These are phyloP conservation scores for Trachemys scripta DNA, from an alignment of 2,113 vertebrate species.

Conservation along the genomic window DNA sequence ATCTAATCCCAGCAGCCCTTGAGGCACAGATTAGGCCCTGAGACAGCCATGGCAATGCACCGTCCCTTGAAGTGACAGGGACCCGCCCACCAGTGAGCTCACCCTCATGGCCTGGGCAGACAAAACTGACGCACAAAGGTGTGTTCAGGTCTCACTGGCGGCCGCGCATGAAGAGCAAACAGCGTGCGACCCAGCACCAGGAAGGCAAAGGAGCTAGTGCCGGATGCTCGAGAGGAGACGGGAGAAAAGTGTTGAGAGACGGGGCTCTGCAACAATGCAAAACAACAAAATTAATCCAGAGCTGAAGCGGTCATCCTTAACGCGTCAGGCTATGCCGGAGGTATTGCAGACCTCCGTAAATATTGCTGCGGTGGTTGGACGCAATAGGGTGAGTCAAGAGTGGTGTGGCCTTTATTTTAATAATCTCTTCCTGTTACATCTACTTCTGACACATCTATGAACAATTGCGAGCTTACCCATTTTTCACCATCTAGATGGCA, in stretches of 20 bases:
- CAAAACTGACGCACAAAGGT: not conserved
- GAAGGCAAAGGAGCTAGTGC: not conserved
- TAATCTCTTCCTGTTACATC: fast-evolving
- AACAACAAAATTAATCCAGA: not conserved
- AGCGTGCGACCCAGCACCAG: not conserved
- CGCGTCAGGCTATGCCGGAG: not conserved
- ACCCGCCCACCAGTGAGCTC: fast-evolving
- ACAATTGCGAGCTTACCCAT: not conserved
- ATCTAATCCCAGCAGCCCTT: not conserved
- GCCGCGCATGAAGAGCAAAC: not conserved
- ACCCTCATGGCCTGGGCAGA: not conserved
- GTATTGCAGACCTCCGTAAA: not conserved
- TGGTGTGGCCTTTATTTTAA: not conserved
- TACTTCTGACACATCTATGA: constrained; percentile 26
- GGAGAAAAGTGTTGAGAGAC: not conserved
- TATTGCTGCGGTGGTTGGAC: not conserved
- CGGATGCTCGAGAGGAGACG: not conserved
- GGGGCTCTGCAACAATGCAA: not conserved
- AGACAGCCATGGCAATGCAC: not conserved
- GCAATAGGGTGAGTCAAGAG: not conserved
- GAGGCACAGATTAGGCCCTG: not conserved
- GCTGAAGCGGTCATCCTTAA: not conserved
- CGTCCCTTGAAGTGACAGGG: not conserved
- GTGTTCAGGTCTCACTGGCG: fast-evolving
- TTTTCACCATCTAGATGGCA: not conserved